Evolutionary conservation across 2,113 vertebrate species (phyloP).

Genomic region (Otolemur garnettii): DNA sequence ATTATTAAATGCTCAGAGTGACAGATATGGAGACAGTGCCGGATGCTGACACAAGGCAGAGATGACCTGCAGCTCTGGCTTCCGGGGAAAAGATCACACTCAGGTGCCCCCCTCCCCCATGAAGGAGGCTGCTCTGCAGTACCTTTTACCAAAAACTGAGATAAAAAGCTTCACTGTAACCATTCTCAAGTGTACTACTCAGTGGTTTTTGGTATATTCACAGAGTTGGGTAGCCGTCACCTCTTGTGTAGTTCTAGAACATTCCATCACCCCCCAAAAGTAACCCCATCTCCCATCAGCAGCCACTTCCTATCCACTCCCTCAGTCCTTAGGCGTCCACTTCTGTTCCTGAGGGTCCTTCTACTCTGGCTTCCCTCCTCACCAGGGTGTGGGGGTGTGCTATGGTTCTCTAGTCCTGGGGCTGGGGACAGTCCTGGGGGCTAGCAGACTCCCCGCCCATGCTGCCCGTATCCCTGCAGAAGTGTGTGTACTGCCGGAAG

Average conservation of each 20-base stretch:
- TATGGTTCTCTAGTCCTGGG: no score
- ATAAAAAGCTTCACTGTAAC: background rate
- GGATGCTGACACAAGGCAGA: background rate
- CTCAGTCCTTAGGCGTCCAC: background rate
- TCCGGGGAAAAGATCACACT: accelerated
- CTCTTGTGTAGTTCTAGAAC: background rate
- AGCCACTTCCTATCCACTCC: background rate
- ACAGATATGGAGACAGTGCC: no score
- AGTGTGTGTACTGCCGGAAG: slow-evolving; percentile 95
- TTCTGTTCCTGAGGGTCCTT: background rate
- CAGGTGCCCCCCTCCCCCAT: background rate
- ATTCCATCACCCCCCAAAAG: background rate
- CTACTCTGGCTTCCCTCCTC: background rate
- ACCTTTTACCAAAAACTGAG: background rate
- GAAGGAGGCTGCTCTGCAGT: accelerated
- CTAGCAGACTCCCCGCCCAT: background rate
- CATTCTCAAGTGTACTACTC: background rate
- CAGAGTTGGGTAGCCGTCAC: background rate
- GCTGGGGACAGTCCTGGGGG: background rate
- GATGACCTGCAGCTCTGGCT: no score
- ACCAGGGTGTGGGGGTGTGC: background rate
- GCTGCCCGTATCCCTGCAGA: slow-evolving; percentile 85
- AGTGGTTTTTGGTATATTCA: background rate
- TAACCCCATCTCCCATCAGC: accelerated
- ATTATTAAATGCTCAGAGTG: slow-evolving; percentile 70